Evolutionary conservation across 2,797 vertebrate genomes (phyloP).

Genomic region (Neosalanx taihuensis): DNA sequence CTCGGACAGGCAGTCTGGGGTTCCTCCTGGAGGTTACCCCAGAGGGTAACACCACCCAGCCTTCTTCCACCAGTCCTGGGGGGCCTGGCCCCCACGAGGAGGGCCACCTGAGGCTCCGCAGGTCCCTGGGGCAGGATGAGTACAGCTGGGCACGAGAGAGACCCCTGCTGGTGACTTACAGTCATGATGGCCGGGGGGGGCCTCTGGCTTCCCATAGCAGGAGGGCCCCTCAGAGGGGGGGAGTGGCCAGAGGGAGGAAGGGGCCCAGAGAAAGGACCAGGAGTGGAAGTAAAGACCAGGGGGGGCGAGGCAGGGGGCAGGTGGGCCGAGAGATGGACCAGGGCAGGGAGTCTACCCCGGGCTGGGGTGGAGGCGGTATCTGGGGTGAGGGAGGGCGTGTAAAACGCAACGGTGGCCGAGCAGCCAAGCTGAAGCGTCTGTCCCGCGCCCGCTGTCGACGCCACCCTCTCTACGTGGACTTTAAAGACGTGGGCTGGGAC

Average conservation of each 20-base stretch:
- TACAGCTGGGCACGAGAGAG: conserved; percentile 77
- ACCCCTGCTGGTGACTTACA: conserved; percentile 81
- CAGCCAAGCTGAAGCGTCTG: conserved; percentile 74
- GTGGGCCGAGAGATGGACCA: conserved; percentile 14
- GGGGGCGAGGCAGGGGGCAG: conserved; percentile 35
- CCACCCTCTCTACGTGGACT: conserved; percentile 82
- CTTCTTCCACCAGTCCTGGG: background rate
- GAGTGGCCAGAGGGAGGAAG: conserved; percentile 56
- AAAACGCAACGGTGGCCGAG: conserved; percentile 74
- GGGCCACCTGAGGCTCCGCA: conserved; percentile 71
- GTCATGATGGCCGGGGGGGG: conserved; percentile 74
- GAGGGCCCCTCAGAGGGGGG: conserved; percentile 50
- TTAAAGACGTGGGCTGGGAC: conserved; percentile 83
- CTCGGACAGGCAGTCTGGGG: conserved; percentile 54
- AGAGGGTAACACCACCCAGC: conserved; percentile 50
- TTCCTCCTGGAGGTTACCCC: conserved; percentile 72
- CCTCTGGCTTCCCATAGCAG: conserved; percentile 66
- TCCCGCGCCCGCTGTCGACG: conserved; percentile 75
- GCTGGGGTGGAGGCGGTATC: conserved; percentile 43
- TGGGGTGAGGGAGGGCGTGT: conserved; percentile 69
- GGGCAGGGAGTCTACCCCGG: conserved; percentile 33
- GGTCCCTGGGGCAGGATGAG: conserved; percentile 74
- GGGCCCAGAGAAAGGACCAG: conserved; percentile 53
- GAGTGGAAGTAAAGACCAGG: conserved; percentile 48
- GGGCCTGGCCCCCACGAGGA: conserved; percentile 39